Percentiles rank a stretch among this genome's conserved stretches.
phyloP scores from a whole-genome alignment of 1,140 invertebrate genomes.

The Drosophila trapezifrons region DNA sequence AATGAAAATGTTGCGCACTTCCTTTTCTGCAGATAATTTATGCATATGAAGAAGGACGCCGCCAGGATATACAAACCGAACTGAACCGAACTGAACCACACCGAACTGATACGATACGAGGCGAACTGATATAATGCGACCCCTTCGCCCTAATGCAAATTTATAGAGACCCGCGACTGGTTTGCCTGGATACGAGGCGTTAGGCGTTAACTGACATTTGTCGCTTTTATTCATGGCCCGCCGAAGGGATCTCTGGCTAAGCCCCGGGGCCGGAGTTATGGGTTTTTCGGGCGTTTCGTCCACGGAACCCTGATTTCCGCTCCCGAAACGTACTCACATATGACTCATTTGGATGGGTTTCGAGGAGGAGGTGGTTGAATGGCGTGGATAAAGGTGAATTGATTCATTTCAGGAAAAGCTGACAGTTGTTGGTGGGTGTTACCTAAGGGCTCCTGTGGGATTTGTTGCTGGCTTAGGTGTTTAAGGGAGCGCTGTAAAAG shows the following conservation, averaged over 20 bases:
- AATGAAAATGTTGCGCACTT: constrained; percentile 71
- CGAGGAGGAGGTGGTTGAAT: constrained; percentile 29
- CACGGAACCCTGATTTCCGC: constrained; percentile 57
- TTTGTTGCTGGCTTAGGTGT: constrained; percentile 18
- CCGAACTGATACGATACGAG: constrained; percentile 15
- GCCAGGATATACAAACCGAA: constrained; percentile 27
- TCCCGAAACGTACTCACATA: constrained; percentile 49
- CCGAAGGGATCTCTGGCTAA: constrained; percentile 36
- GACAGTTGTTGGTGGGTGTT: constrained; percentile 50
- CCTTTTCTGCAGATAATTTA: constrained; percentile 64
- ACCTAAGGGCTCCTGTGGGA: constrained; percentile 42
- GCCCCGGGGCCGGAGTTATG: constrained; percentile 25
- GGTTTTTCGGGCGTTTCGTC: constrained; percentile 15
- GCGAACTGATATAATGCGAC: constrained; percentile 39
- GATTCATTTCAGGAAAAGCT: constrained; percentile 44
- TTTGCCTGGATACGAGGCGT: constrained; percentile 54
- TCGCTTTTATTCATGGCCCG: constrained; percentile 71
- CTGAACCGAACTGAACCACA: constrained; percentile 18
- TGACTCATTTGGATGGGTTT: constrained; percentile 58
- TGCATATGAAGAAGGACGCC: constrained; percentile 58
- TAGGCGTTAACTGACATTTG: constrained; percentile 77
- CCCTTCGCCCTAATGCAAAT: constrained; percentile 68
- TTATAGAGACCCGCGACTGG: constrained; percentile 68
- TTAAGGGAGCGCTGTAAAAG: not conserved
- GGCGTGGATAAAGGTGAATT: constrained; percentile 40